phyloP scores from a whole-genome alignment of 2,113 vertebrate genomes.

The Caretta caretta region DNA sequence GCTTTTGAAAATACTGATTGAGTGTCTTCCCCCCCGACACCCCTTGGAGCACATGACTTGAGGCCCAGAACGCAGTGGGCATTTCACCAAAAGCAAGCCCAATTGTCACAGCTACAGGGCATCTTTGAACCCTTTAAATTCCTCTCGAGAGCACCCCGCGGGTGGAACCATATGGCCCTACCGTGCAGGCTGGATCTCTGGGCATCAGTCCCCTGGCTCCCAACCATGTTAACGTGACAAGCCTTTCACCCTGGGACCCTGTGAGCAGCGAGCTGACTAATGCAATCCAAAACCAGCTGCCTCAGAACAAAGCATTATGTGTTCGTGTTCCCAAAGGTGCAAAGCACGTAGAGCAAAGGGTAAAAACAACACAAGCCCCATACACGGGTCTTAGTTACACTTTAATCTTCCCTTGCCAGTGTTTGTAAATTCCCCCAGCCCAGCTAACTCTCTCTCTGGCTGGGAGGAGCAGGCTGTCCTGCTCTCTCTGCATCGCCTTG shows the following conservation, averaged over 20 bases:
- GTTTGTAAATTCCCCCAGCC: rapidly evolving
- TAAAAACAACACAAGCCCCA: neutral
- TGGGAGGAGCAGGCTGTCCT: neutral
- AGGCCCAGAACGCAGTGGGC: neutral
- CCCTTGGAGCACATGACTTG: neutral
- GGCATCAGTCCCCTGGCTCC: neutral
- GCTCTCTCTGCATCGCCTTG: neutral
- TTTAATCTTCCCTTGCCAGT: neutral
- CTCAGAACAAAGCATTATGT: neutral
- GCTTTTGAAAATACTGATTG: neutral
- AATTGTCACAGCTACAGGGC: neutral
- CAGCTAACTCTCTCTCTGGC: neutral
- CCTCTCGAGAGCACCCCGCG: neutral
- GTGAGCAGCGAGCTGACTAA: rapidly evolving
- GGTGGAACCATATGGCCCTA: neutral
- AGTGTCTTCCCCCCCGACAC: neutral
- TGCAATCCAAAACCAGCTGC: neutral
- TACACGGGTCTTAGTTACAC: neutral
- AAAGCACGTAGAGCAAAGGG: neutral
- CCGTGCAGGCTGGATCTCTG: neutral
- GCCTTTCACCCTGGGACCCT: rapidly evolving
- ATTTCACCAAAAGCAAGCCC: neutral
- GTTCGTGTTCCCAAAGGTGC: neutral
- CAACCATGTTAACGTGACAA: neutral
- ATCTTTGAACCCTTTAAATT: neutral